A percentile compares a stretch with the other conserved stretches of the same genome.
phyloP scores from a whole-genome alignment of 2,797 vertebrate genomes.

The Danio choprae region DNA sequence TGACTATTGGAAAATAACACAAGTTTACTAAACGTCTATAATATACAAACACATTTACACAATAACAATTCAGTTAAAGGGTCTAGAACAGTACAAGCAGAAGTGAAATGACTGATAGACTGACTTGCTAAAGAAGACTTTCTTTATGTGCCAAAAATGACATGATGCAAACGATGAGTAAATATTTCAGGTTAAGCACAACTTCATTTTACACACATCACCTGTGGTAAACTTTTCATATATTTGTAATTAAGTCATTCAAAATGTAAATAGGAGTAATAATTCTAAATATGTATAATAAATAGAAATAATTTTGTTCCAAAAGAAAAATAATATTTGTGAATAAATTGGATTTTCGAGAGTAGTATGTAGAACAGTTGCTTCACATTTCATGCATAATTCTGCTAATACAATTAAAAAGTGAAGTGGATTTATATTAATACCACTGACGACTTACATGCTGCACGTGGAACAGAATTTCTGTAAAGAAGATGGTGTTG shows the following conservation, averaged over 20 bases:
- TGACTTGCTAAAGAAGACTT: neutral
- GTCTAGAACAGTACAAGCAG: neutral
- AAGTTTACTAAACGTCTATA: neutral
- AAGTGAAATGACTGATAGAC: neutral
- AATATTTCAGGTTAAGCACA: neutral
- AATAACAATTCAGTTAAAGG: neutral
- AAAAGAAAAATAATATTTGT: no score
- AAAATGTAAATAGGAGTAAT: no score
- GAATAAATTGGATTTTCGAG: no score
- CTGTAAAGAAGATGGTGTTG: neutral
- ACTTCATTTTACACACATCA: neutral
- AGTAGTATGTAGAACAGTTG: no score
- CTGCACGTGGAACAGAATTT: no score
- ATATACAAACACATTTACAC: constrained; percentile 21
- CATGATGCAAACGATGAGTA: neutral
- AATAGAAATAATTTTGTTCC: no score
- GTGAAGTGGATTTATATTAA: no score
- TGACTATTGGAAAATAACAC: constrained; percentile 47
- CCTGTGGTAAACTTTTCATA: neutral
- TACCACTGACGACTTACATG: no score
- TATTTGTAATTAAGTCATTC: no score
- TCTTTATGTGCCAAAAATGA: neutral
- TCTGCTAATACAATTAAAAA: no score
- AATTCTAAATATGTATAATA: no score
- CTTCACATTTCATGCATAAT: no score